Conservation (phyloP, 2,797 vertebrate species). For the Catharus ustulatus region DNA sequence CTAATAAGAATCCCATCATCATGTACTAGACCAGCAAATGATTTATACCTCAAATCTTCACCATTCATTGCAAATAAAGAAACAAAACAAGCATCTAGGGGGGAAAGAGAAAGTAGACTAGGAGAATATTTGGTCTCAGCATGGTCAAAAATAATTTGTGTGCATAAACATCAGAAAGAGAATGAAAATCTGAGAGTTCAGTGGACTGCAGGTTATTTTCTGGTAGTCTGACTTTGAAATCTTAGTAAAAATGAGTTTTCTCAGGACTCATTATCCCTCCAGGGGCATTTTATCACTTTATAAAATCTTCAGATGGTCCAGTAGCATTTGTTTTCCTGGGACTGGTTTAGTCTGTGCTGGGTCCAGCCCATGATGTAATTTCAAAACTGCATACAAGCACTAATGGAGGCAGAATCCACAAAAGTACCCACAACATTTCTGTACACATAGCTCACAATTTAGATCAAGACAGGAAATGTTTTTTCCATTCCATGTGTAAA, state of each 20-base stretch:
- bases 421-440: slow-evolving; percentile 47
- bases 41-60: neutral
- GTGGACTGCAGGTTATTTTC: neutral
- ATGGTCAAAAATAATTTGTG: slow-evolving; percentile 3
- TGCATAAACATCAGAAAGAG: neutral
- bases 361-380: slow-evolving; percentile 36
- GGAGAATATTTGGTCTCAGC: neutral
- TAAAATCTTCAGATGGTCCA: slow-evolving; percentile 16
- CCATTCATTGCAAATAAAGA: neutral
- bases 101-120: neutral
- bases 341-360: neutral
- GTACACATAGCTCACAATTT: slow-evolving; percentile 28
- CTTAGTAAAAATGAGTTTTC: slow-evolving; percentile 5
- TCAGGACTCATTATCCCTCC: slow-evolving; percentile 14
- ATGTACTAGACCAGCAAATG: neutral
- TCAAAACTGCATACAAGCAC: neutral
- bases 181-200: neutral
- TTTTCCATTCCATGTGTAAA: slow-evolving; percentile 55
- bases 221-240: neutral
- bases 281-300: slow-evolving; percentile 23
- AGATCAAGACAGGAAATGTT: slow-evolving; percentile 47
- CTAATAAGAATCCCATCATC: neutral
- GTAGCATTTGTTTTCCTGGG: slow-evolving; percentile 20
- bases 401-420: slow-evolving; percentile 36
- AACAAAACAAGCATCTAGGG: neutral